These are phyloP conservation scores for Lasioglossum baleicum DNA, from an alignment of 1,140 invertebrate genomes.

Conservation along the genomic window DNA sequence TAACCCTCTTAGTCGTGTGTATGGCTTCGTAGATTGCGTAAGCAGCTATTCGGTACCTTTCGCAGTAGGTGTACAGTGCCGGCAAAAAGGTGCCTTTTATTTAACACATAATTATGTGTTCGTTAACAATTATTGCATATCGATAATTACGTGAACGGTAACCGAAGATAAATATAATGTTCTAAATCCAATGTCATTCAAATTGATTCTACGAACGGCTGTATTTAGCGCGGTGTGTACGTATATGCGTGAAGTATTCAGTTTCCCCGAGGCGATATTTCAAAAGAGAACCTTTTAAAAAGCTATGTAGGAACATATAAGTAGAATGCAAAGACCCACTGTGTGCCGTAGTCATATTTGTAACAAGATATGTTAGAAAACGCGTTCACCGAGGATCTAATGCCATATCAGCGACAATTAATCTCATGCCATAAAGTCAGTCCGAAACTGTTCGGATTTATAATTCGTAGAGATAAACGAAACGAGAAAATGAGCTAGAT, in stretches of 20 bases:
- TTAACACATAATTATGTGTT: too few relatives aligned
- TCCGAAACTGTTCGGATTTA: too few relatives aligned
- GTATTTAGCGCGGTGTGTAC: conserved; percentile 15
- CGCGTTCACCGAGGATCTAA: too few relatives aligned
- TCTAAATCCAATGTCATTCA: conserved; percentile 1
- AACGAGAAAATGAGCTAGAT: too few relatives aligned
- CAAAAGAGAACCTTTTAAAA: conserved; percentile 37
- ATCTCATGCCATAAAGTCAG: too few relatives aligned
- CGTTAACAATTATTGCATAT: not conserved
- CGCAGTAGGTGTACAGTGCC: not conserved
- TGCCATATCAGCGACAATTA: too few relatives aligned
- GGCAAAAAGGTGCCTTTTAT: not conserved
- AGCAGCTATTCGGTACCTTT: conserved; percentile 16
- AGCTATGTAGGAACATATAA: conserved; percentile 9
- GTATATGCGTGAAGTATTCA: conserved; percentile 9
- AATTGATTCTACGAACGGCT: conserved; percentile 5
- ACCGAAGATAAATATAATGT: too few relatives aligned
- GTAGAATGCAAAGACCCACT: conserved; percentile 16
- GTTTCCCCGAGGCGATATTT: conserved; percentile 36
- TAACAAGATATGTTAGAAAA: conserved; percentile 2
- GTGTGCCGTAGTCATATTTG: not conserved
- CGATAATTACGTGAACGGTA: not conserved
- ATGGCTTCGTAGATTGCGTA: conserved; percentile 50
- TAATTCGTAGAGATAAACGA: too few relatives aligned
- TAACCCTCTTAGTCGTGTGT: conserved; percentile 43